Percentiles rank a stretch among this genome's conserved stretches.
Conservation (phyloP, 2,113 vertebrate genomes). For the Ailuropoda melanoleuca region DNA sequence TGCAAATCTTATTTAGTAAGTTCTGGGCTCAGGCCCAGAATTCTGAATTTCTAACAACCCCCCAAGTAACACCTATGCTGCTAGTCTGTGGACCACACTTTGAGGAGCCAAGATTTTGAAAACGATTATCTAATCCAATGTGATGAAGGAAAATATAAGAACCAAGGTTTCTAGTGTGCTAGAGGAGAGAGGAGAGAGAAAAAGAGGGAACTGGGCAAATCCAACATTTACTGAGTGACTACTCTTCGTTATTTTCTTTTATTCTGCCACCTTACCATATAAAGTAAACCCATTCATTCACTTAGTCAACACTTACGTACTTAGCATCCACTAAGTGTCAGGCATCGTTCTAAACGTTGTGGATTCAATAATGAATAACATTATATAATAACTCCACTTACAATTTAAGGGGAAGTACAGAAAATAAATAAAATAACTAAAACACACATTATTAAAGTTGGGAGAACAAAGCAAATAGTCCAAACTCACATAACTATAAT, state of each 20-base stretch:
- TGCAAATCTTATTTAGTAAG: neutral
- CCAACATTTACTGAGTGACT: neutral
- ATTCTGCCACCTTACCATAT: neutral
- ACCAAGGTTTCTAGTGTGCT: neutral
- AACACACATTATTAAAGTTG: neutral
- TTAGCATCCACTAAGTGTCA: neutral
- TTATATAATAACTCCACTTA: neutral
- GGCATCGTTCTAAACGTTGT: neutral
- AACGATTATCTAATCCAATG: neutral
- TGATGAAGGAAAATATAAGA: neutral
- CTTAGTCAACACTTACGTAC: neutral
- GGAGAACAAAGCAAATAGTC: neutral
- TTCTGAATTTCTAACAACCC: neutral
- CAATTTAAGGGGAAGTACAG: neutral
- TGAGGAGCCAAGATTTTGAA: constrained; percentile 33
- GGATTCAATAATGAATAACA: neutral
- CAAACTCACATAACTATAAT: neutral
- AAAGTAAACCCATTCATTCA: neutral
- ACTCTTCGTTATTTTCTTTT: neutral
- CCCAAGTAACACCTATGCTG: neutral
- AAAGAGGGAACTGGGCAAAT: neutral
- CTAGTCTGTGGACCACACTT: neutral
- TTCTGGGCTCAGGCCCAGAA: neutral
- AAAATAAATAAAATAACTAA: neutral
- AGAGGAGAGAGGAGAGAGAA: neutral